A percentile compares a stretch with the other conserved stretches of the same genome.
Evolutionary conservation across 2,888 invertebrate genomes (phyloP).

Genomic region (Onthophagus sagittarius): DNA sequence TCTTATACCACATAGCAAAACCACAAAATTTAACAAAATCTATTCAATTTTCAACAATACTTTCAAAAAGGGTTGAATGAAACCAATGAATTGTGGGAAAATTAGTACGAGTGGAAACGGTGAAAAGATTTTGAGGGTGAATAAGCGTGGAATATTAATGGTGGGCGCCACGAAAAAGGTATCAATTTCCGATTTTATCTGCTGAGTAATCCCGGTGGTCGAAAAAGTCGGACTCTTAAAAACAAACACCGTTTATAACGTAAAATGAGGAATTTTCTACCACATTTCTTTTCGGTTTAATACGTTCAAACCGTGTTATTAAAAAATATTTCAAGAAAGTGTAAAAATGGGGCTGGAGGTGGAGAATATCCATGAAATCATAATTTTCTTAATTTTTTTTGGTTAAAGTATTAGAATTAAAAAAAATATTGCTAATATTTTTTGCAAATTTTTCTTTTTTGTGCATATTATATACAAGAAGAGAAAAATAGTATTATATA

Average conservation of each 20-base stretch:
- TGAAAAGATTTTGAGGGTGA: background rate
- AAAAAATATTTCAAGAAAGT: slow-evolving; percentile 23
- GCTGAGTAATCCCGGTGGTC: background rate
- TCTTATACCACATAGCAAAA: background rate
- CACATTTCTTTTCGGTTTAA: slow-evolving; percentile 7
- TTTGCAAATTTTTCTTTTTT: background rate
- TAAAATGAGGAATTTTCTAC: slow-evolving; percentile 3
- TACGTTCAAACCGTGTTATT: slow-evolving; percentile 24
- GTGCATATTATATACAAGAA: background rate
- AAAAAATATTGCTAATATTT: background rate
- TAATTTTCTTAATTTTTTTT: background rate
- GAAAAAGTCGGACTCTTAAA: slow-evolving; percentile 2
- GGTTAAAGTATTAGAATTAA: background rate
- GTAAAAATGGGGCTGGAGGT: slow-evolving; percentile 22
- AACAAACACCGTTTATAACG: slow-evolving; percentile 10
- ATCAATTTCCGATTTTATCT: background rate
- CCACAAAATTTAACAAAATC: background rate
- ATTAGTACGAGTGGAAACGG: background rate
- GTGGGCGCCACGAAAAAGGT: background rate
- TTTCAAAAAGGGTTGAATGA: slow-evolving; percentile 1
- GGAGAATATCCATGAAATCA: background rate
- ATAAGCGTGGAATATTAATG: background rate
- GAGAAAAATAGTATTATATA: too few relatives aligned
- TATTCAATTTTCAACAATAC: background rate
- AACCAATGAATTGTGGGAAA: background rate